These are phyloP conservation scores for Arion vulgaris DNA, from an alignment of 1,140 invertebrate genomes.

Conservation along the genomic window DNA sequence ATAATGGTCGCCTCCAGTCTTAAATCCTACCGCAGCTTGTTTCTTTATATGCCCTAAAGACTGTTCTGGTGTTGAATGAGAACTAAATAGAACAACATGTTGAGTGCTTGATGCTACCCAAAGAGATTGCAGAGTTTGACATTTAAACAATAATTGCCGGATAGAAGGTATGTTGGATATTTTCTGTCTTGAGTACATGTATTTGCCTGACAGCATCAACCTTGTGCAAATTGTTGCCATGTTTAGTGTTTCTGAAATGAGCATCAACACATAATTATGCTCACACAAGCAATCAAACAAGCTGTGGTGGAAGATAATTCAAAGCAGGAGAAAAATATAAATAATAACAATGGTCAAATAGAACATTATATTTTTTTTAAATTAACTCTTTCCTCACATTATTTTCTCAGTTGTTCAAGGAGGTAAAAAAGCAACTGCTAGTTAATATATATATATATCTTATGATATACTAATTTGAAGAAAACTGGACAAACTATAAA, in stretches of 20 bases:
- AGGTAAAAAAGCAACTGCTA: too few relatives aligned
- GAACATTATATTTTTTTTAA: too few relatives aligned
- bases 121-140: background rate
- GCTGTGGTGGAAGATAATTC: too few relatives aligned
- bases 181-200: background rate
- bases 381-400: too few relatives aligned
- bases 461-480: too few relatives aligned
- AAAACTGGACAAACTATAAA: too few relatives aligned
- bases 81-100: background rate
- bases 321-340: too few relatives aligned
- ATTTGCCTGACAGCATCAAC: background rate
- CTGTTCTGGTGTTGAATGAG: background rate
- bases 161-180: background rate
- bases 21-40: slow-evolving; percentile 4
- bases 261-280: too few relatives aligned
- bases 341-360: too few relatives aligned
- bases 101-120: background rate
- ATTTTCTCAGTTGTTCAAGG: too few relatives aligned
- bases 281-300: too few relatives aligned
- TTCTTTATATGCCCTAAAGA: background rate
- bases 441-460: too few relatives aligned
- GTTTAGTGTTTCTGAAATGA: background rate
- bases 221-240: background rate
- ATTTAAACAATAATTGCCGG: background rate
- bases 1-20: slow-evolving; percentile 22